Evolutionary conservation across 1,140 invertebrate species (phyloP).

Genomic region (Drosophila bocki): DNA sequence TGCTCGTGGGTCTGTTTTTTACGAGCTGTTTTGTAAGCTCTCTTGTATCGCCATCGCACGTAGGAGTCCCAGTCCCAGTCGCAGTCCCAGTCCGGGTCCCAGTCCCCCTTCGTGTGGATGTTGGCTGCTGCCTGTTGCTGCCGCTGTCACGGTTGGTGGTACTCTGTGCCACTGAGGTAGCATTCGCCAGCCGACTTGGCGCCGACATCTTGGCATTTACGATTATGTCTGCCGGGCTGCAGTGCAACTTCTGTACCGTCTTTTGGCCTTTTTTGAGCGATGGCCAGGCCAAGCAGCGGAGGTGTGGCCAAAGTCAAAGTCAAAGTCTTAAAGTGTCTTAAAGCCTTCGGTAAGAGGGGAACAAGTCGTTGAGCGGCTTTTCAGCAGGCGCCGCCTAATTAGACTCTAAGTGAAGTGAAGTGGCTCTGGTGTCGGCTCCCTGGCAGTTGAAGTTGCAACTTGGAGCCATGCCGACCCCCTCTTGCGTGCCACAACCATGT

Average conservation of each 20-base stretch:
- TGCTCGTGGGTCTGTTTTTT: conserved; percentile 67
- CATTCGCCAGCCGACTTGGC: conserved; percentile 67
- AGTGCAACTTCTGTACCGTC: conserved; percentile 16
- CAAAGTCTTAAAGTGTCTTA: conserved; percentile 41
- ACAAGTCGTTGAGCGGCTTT: conserved; percentile 73
- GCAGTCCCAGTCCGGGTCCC: neutral
- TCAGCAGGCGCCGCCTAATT: conserved; percentile 71
- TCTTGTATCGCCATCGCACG: conserved; percentile 72
- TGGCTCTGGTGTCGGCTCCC: conserved; percentile 5
- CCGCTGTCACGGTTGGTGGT: conserved; percentile 77
- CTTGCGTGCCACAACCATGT: conserved; percentile 35
- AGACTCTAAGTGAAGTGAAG: conserved; percentile 75
- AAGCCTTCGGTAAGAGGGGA: conserved; percentile 16
- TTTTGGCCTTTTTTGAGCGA: conserved; percentile 37
- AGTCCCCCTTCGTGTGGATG: conserved; percentile 38
- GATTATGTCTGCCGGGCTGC: conserved; percentile 48
- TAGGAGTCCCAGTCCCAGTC: conserved; percentile 54
- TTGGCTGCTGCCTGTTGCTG: conserved; percentile 22
- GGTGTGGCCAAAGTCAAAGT: conserved; percentile 57
- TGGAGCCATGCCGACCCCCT: neutral
- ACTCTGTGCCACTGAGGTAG: conserved; percentile 69
- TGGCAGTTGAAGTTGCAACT: neutral
- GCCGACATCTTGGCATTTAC: conserved; percentile 68
- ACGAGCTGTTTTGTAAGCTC: conserved; percentile 75
- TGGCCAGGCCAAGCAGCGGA: conserved; percentile 41